Conservation (phyloP, 2,888 invertebrate genomes). For the Chelonus formosanus region DNA sequence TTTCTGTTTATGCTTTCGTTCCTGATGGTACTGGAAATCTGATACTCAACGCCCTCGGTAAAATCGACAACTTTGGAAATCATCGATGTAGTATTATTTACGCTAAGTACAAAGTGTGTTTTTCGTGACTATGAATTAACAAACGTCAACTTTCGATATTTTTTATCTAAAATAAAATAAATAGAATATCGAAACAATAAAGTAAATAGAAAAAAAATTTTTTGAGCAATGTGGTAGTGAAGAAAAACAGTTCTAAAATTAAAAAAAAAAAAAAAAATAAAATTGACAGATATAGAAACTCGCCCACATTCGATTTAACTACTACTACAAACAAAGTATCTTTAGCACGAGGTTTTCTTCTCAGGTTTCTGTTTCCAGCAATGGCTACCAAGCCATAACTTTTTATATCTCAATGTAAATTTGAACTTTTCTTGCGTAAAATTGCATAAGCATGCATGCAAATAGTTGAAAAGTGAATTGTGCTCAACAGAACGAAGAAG, state of each 20-base stretch:
- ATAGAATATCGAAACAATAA: background rate
- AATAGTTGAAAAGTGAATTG: background rate
- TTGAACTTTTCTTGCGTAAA: conserved; percentile 8
- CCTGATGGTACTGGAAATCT: conserved; percentile 25
- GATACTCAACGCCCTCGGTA: conserved; percentile 28
- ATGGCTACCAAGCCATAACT: conserved; percentile 31
- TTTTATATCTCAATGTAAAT: conserved; percentile 25
- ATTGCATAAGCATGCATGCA: conserved; percentile 1
- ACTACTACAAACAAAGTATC: conserved; percentile 32
- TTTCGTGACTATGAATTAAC: conserved; percentile 30
- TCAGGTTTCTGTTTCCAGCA: conserved; percentile 27
- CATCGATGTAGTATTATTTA: conserved; percentile 23
- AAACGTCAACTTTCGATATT: conserved; percentile 3
- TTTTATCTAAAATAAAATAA: background rate
- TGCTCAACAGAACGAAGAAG: background rate
- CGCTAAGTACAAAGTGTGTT: conserved; percentile 25
- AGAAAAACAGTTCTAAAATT: too few relatives aligned
- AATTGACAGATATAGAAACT: conserved; percentile 41
- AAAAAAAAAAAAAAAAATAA: too few relatives aligned
- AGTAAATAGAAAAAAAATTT: conserved; percentile 15
- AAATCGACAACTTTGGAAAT: conserved; percentile 32
- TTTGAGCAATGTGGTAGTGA: conserved; percentile 9
- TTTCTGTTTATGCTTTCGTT: conserved; percentile 36
- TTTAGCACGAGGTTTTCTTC: conserved; percentile 35
- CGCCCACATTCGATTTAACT: conserved; percentile 43